phyloP scores from a whole-genome alignment of 2,113 vertebrate genomes.

The Chamaea fasciata region DNA sequence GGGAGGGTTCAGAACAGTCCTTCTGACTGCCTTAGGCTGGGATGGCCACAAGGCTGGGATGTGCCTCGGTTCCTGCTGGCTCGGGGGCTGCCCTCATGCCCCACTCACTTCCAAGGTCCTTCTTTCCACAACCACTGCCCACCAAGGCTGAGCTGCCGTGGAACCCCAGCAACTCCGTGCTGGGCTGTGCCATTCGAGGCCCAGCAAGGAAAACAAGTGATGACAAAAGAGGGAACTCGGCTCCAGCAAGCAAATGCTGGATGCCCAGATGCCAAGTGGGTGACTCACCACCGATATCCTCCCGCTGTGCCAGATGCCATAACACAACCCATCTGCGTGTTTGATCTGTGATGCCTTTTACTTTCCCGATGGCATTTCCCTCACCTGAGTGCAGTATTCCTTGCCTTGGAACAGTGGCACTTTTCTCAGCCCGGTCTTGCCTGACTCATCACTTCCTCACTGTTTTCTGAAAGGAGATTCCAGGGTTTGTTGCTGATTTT shows the following conservation, averaged over 20 bases:
- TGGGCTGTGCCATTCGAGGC: neutral
- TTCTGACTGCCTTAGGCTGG: neutral
- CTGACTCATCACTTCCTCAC: neutral
- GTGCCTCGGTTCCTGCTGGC: fast-evolving
- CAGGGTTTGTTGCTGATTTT: neutral
- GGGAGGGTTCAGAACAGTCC: neutral
- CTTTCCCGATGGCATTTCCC: fast-evolving
- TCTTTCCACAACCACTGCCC: neutral
- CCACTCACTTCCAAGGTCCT: fast-evolving
- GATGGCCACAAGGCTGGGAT: neutral
- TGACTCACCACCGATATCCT: neutral
- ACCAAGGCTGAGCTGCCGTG: fast-evolving
- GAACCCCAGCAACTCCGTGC: fast-evolving
- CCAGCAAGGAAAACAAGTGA: neutral
- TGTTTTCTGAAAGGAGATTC: neutral
- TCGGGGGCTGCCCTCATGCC: neutral
- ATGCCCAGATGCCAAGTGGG: neutral
- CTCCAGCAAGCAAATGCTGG: neutral
- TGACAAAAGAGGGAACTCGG: neutral
- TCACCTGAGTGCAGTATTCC: neutral
- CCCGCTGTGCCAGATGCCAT: neutral
- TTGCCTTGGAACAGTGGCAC: neutral
- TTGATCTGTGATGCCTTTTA: neutral
- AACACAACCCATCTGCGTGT: neutral
- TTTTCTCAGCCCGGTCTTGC: neutral